Evolutionary conservation across 2,113 vertebrate species (phyloP), one percentile per base, ranked within the genome.

Genomic region (Limanda limanda): DNA sequence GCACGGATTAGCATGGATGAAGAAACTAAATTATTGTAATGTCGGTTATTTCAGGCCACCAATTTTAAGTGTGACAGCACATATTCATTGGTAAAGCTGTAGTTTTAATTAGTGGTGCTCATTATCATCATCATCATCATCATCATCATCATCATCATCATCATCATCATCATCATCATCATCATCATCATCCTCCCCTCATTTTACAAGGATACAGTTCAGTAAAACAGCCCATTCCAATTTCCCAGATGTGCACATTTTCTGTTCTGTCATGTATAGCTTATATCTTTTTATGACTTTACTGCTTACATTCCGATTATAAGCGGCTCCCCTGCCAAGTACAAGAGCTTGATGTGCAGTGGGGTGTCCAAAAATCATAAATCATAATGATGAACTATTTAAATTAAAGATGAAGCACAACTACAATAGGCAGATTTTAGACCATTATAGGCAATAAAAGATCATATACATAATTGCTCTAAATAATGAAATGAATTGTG

Each of bases 1-100:
- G 20, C 27, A 40, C 77, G 62, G 71, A 88, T 88, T 78, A 79
- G 55, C 17, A 21, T 0, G 40, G 70, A 55, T 77, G 79, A 84
- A 86, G 79, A 62, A 74, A 74, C 63, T 8, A 76, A 71, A 86
- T 82, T 25, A 79, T 76, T 69, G 61, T 56, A 78, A 73, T 72
- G 68, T 58, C 3, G 5, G 70, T 80, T 75, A 61, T 86, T 86
- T 78, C 52, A 69, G 63, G 73, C 45, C 59, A 45, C 27, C 21
- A n/a, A 20, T 57, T 37, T 31, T 42, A 66, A 76, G 59, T 58
- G 27, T n/a, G n/a, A 75, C 23, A 63, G 15, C 56, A 13, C 59
- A 57, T 23, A 48, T 66, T 25, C 23, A 52, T 18, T 12, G 23
- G 37, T 37, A 48, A 24, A 68, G 45, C 7, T 42, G 25, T 23